Base-by-base conservation (phyloP, 2,797 vertebrate species). In the Acanthiza pusilla region DNA sequence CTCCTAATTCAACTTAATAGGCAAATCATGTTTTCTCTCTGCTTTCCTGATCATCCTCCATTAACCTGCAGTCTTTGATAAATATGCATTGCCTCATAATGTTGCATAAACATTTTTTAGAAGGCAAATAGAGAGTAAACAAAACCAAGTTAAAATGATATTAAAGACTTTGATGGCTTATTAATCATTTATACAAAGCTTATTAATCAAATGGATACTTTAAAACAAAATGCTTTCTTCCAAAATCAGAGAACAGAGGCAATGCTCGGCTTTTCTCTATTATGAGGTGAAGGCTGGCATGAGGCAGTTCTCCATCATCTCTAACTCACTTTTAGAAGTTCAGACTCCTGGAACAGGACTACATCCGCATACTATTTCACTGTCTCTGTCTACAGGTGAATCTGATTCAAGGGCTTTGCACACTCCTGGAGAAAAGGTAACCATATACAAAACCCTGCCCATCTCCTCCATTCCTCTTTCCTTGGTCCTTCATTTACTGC, bases 91-190 rank as follows among this genome's bases (percentile, higher is more conserved):
- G 76, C 76, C 58, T 93, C 65, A 88, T 94, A 93, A 88, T 93
- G 75, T 96, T 96, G 96, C 95, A 94, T 95, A 96, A 93, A 94
- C 91, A 96, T 94, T 91, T 92, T 95, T 96, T 91, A 95, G 95
- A 91, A 78, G 81, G 91, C 85, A 89, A 85, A 80, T 84, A 86
- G 85, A 74, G 87, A 95, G 91, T 95, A 96, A 95, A 94, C 80
- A 72, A 94, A 94, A 84, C 77, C 21, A 90, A 81, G 84, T 43
- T 85, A 94, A 91, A 89, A 82, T 27, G 3, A 93, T 89, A 91
- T 85, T 89, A 91, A 94, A 93, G 76, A 67, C 58, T 93, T 87
- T 74, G 84, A 79, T 96, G 86, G 72, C 63, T 86, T 94, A 95
- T 95, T 93, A 83, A 72, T 94, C 72, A 88, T 96, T 94, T 91